Base-by-base conservation (phyloP, 2,888 invertebrate genomes). In the Oscheius sp. region DNA sequence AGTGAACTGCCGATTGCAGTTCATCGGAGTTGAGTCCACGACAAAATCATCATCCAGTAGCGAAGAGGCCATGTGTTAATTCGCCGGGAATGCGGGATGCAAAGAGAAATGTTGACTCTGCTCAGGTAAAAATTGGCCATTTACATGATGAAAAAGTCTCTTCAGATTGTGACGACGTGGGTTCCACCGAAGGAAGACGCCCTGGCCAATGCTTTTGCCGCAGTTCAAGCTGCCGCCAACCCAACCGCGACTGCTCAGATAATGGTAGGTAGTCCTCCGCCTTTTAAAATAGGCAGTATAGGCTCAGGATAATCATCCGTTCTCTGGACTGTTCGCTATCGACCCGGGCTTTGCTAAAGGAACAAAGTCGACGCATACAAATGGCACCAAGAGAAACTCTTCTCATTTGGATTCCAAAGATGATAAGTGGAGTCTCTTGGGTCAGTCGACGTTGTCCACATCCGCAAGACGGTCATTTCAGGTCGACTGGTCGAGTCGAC, bases 191-290 rank as follows among this genome's bases (percentile, higher is more conserved):
- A 56, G 16, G 72, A 72, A 41, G 56, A 72, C n/a, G 49, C 25
- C 41, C 9, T 56, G 25, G 23, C 64, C n/a, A 45, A 52, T 12
- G 55, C 56, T 23, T 59, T 64, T 23, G n/a, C 43, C 13, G 21
- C 55, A 3, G 27, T 71, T 9, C n/a, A n/a, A 9, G 18, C 64
- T 13, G 27, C 55, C 7, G 27, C 55, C 41, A 18, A 58, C 21
- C 58, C 59, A 0, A 66, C 64, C 9, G 72, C 72, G 12, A 72
- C 72, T n/a, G 72, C 72, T n/a, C 72, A 72, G 21, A 64, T 72
- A 18, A 13, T 66, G 46, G 72, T 72, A 41, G 12, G 29, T n/a
- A n/a, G n/a, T n/a, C n/a, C n/a, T n/a, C n/a, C 16, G 13, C 21
- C 27, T 21, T 35, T 16, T 6, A 29, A 35, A 27, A 16, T 41